phyloP scores from a whole-genome alignment of 2,113 vertebrate species.

The Heterochromis multidens region DNA sequence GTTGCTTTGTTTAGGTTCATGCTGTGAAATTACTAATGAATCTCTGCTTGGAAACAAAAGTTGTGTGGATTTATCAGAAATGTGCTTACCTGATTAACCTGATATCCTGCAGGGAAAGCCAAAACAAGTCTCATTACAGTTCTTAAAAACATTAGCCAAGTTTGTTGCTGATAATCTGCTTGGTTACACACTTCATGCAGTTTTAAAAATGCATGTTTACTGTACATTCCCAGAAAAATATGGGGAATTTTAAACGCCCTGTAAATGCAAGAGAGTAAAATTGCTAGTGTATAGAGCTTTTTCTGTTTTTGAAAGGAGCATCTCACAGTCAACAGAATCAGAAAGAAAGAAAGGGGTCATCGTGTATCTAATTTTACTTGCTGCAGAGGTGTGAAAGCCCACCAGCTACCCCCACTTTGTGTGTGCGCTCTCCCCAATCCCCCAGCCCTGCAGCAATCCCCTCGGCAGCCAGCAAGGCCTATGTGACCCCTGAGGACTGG shows the following conservation, averaged over 20 bases:
- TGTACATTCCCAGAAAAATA: neutral
- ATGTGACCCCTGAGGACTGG: slow-evolving; percentile 30
- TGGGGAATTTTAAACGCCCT: neutral
- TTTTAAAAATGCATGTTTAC: neutral
- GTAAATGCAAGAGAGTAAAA: too few species aligned
- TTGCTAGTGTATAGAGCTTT: neutral
- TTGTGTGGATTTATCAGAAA: neutral
- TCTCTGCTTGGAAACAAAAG: neutral
- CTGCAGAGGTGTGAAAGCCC: slow-evolving; percentile 26
- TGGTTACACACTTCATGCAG: neutral
- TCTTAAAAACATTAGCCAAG: neutral
- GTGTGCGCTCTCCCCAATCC: slow-evolving; percentile 42
- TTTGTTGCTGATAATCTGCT: neutral
- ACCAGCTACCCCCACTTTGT: slow-evolving; percentile 22
- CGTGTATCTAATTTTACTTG: neutral
- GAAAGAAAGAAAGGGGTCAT: slow-evolving; percentile 12
- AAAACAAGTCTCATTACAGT: neutral
- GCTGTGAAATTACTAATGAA: neutral
- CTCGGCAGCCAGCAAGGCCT: slow-evolving; percentile 18
- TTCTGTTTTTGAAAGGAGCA: neutral
- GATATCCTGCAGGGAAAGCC: neutral
- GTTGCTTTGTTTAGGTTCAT: neutral
- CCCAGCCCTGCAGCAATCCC: slow-evolving; percentile 46
- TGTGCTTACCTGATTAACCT: neutral
- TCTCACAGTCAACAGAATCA: neutral